These are phyloP conservation scores for Scaptomyza tumidula DNA, from an alignment of 2,888 invertebrate species.

Conservation along the genomic window DNA sequence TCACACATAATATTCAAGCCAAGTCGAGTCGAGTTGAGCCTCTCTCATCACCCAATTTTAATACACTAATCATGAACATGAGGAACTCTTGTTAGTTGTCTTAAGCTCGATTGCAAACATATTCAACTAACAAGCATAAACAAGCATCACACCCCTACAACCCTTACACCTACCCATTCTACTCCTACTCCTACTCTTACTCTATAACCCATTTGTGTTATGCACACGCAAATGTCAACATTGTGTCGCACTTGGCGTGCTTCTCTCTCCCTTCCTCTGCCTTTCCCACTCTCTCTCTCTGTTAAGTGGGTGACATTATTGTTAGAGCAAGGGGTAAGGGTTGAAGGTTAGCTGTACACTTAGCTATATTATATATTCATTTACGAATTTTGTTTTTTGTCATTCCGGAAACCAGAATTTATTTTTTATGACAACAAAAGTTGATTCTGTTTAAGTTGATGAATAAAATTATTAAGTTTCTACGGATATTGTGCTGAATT, in stretches of 20 bases:
- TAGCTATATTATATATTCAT: neutral
- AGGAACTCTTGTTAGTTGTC: slow-evolving; percentile 55
- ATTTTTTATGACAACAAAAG: neutral
- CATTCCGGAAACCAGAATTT: neutral
- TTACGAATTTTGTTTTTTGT: neutral
- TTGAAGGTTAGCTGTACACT: neutral
- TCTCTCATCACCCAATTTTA: slow-evolving; percentile 26
- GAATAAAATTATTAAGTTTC: neutral
- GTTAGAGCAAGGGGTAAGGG: neutral
- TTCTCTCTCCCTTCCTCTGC: too few relatives aligned
- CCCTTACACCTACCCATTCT: neutral
- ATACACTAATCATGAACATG: slow-evolving; percentile 43
- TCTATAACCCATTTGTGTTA: slow-evolving; percentile 2
- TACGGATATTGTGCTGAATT: too few relatives aligned
- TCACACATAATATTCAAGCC: slow-evolving; percentile 30
- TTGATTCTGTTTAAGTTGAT: neutral
- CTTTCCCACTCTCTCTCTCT: slow-evolving; percentile 27
- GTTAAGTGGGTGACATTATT: slow-evolving; percentile 7
- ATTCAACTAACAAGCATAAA: slow-evolving; percentile 15
- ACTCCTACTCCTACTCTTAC: neutral
- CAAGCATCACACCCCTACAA: slow-evolving; percentile 19
- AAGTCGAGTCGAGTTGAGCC: neutral
- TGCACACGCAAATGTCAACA: slow-evolving; percentile 74
- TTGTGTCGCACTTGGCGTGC: slow-evolving; percentile 70
- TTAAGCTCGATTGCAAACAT: slow-evolving; percentile 68